These are phyloP conservation scores for Horisme vitalbata DNA, from an alignment of 2,888 invertebrate species.

Conservation along the genomic window DNA sequence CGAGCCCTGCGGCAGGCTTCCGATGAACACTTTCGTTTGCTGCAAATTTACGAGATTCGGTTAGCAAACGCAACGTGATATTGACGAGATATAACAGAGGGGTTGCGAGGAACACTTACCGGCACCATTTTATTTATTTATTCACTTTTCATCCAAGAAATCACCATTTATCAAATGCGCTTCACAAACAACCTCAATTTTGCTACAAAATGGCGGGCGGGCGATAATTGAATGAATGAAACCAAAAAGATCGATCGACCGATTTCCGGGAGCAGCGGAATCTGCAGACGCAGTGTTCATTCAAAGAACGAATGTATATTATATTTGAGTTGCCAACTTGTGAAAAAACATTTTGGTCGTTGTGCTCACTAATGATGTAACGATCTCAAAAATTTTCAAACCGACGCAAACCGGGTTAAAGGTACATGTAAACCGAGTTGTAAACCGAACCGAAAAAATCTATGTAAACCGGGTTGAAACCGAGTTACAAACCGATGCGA, in stretches of 20 bases:
- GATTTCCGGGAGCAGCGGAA: too few relatives aligned
- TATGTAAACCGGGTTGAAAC: too few relatives aligned
- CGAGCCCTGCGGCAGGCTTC: constrained; percentile 93
- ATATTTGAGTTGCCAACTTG: too few relatives aligned
- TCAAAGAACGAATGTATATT: too few relatives aligned
- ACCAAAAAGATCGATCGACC: background rate
- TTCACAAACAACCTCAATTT: constrained; percentile 29
- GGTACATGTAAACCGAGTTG: too few relatives aligned
- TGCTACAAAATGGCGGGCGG: constrained; percentile 42
- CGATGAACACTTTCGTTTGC: constrained; percentile 96
- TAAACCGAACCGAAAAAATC: too few relatives aligned
- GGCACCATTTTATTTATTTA: constrained; percentile 59
- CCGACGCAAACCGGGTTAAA: too few relatives aligned
- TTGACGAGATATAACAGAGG: background rate
- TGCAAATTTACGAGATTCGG: constrained; percentile 54
- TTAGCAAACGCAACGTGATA: constrained; percentile 3
- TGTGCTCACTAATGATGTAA: too few relatives aligned
- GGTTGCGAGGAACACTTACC: constrained; percentile 54
- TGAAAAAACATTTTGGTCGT: too few relatives aligned
- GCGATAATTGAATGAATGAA: background rate
- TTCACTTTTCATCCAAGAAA: constrained; percentile 5
- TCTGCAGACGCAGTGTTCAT: too few relatives aligned
- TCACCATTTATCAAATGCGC: constrained; percentile 27
- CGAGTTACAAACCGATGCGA: too few relatives aligned
- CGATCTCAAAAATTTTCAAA: too few relatives aligned